phyloP scores from a whole-genome alignment of 2,888 invertebrate genomes.

The Glyphotaelius pellucidus region DNA sequence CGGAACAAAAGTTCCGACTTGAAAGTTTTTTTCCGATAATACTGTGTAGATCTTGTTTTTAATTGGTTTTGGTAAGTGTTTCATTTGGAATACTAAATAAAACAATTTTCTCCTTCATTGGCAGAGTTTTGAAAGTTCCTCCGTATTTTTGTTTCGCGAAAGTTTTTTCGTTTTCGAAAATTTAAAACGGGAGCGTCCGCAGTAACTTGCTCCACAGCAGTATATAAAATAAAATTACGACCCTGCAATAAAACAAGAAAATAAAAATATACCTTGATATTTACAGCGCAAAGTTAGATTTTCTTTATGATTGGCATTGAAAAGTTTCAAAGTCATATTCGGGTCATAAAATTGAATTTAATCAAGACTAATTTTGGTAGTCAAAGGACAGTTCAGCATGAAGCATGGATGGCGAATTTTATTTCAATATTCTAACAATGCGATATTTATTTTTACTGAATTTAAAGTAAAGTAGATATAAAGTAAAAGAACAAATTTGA shows the following conservation, averaged over 20 bases:
- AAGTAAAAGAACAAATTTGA: no score
- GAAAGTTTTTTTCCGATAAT: constrained; percentile 44
- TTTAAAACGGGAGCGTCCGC: constrained; percentile 6
- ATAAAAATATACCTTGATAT: not conserved
- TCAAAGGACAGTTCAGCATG: no score
- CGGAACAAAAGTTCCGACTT: not conserved
- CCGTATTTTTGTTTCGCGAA: constrained; percentile 31
- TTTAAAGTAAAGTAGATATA: no score
- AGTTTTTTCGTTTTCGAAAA: constrained; percentile 35
- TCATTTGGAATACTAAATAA: constrained; percentile 50
- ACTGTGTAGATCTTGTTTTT: constrained; percentile 51
- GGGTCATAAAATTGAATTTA: not conserved
- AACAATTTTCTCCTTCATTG: constrained; percentile 41
- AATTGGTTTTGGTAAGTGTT: constrained; percentile 51
- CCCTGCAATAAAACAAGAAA: not conserved
- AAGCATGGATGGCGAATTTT: no score
- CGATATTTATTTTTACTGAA: no score
- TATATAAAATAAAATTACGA: no score
- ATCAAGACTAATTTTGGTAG: not conserved
- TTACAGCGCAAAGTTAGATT: not conserved
- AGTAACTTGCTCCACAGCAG: not conserved
- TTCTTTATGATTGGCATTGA: not conserved
- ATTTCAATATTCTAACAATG: no score
- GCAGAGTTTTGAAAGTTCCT: constrained; percentile 20
- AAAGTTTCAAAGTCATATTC: not conserved